Evolutionary conservation across 2,113 vertebrate genomes (phyloP), one percentile per base, ranked within the genome.

Genomic region (Cyprinus carpio): DNA sequence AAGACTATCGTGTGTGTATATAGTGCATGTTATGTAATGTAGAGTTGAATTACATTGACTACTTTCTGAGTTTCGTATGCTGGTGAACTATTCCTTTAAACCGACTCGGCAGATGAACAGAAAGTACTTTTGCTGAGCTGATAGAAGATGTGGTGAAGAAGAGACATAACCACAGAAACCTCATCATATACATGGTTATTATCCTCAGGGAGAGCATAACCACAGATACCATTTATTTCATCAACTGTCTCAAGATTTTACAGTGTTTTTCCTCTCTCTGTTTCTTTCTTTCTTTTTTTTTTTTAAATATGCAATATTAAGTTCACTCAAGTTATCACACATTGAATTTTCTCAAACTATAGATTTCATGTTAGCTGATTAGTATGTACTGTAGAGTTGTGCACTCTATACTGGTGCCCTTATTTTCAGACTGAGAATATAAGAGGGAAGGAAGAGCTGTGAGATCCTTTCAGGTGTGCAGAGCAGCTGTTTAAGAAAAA

Each of bases 351-450:
- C 40, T 43, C 40, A 43, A 43, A 11, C 40, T 43, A 10, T 43
- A 40, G 0, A 23, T 72, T 40, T 40, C 18, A 72, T 40, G 34
- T 40, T 12, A 27, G 60, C n/a, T 6, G 60, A 25, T 6, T 62
- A 60, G n/a, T 43, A 43, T 34, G 34, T 16, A 4, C 34, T 79
- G 27, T 23, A 29, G 23, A 69, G 64, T 10, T 60, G 6, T 20
- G 20, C 56, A n/a, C 51, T 71, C 29, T 46, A 40, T 79, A 71
- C 71, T 85, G 74, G 74, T 91, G 89, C 15, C 90, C 88, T 91
- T 82, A 54, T 43, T 92, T 90, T 76, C 81, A 72, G 84, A 84
- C 1, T 75, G 58, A 34, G 37, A 40, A 40, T 40, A 40, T 40
- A 40, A 40, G 58, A 76, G 54, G 74, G 84, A 86, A 87, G 76